Percentiles rank a stretch among this genome's conserved stretches.
phyloP scores from a whole-genome alignment of 2,888 invertebrate species.

The Ephialtes manifestator region DNA sequence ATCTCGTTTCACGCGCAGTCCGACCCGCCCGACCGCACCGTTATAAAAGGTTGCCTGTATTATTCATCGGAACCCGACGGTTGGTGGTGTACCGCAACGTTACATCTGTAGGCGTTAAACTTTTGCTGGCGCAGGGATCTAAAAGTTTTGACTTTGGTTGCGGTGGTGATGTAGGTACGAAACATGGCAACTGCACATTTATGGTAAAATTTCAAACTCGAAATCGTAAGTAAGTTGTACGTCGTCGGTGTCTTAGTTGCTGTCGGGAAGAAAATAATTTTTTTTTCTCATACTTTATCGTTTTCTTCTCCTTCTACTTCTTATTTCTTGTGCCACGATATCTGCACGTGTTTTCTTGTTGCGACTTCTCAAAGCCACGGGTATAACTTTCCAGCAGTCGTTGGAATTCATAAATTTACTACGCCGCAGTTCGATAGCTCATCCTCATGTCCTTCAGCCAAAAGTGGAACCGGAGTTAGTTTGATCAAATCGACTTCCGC shows the following conservation, averaged over 20 bases:
- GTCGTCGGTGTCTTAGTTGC: background rate
- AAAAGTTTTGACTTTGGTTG: slow-evolving; percentile 43
- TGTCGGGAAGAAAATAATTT: slow-evolving; percentile 19
- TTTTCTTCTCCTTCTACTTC: slow-evolving; percentile 26
- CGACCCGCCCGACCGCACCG: slow-evolving; percentile 45
- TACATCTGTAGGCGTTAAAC: slow-evolving; percentile 53
- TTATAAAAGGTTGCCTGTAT: slow-evolving; percentile 52
- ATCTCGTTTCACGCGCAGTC: slow-evolving; percentile 59
- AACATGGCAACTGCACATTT: slow-evolving; percentile 44
- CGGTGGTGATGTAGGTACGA: slow-evolving; percentile 12
- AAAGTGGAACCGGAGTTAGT: background rate
- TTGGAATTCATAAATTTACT: slow-evolving; percentile 34
- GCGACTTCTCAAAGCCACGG: slow-evolving; percentile 18
- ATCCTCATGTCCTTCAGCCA: background rate
- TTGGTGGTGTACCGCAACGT: slow-evolving; percentile 35
- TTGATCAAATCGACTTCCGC: background rate
- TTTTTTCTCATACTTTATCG: background rate
- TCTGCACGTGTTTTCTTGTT: background rate
- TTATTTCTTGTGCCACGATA: background rate
- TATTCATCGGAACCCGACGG: slow-evolving; percentile 49
- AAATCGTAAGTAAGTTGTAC: slow-evolving; percentile 19
- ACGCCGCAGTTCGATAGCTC: slow-evolving; percentile 4
- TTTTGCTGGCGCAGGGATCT: slow-evolving; percentile 36
- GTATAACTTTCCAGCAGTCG: slow-evolving; percentile 23
- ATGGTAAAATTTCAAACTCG: slow-evolving; percentile 50